These are phyloP conservation scores for Dicrurus megarhynchus DNA, from an alignment of 2,113 vertebrate genomes.

Conservation along the genomic window DNA sequence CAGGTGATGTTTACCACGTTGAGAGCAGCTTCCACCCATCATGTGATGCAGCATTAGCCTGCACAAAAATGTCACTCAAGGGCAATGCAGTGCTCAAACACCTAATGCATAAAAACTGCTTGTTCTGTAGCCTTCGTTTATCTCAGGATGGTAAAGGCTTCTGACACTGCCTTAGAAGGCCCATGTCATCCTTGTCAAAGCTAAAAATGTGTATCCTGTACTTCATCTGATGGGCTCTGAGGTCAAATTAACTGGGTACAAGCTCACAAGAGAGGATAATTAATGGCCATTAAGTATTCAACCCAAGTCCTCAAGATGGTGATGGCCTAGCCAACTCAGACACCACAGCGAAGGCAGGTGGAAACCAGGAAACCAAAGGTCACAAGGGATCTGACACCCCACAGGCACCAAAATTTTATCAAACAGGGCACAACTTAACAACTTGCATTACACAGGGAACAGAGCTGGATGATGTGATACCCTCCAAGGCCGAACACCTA, in stretches of 20 bases:
- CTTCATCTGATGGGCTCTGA: neutral
- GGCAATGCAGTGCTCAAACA: neutral
- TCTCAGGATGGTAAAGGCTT: neutral
- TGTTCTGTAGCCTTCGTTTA: neutral
- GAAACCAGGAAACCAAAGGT: neutral
- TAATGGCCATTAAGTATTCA: neutral
- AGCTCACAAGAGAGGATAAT: neutral
- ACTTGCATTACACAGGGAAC: neutral
- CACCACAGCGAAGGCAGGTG: neutral
- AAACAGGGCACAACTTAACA: neutral
- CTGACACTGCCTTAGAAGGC: neutral
- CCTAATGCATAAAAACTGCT: neutral
- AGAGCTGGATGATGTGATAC: rapidly evolving
- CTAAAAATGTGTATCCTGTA: neutral
- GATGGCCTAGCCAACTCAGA: neutral
- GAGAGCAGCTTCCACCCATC: neutral
- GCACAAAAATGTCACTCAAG: neutral
- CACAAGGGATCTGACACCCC: neutral
- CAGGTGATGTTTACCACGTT: neutral
- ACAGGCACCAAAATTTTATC: rapidly evolving
- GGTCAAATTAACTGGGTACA: neutral
- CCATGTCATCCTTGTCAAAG: neutral
- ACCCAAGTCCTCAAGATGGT: neutral
- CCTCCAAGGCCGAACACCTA: neutral
- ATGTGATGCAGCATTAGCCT: neutral